Evolutionary conservation across 2,888 invertebrate species (phyloP).

Genomic region (Glaucopsyche alexis): DNA sequence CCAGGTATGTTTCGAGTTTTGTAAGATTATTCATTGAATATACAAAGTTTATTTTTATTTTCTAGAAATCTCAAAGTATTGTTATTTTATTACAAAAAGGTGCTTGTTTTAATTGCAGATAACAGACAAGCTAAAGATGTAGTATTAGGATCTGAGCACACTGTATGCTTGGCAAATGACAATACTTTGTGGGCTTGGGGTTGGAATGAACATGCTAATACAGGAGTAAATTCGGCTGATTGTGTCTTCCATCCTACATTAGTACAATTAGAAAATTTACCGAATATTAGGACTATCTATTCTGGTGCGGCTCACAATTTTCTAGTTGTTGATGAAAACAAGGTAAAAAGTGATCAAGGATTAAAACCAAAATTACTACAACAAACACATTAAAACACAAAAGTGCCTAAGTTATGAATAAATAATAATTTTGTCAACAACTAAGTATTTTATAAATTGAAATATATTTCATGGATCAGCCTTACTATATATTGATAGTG

Average conservation of each 20-base stretch:
- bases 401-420: too few relatives aligned
- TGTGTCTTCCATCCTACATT: slow-evolving; percentile 56
- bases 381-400: too few relatives aligned
- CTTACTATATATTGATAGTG: too few relatives aligned
- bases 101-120: slow-evolving; percentile 55
- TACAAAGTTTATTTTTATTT: not conserved
- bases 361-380: not conserved
- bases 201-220: slow-evolving; percentile 95
- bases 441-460: too few relatives aligned
- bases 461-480: too few relatives aligned
- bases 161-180: slow-evolving; percentile 83
- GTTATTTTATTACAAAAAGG: not conserved
- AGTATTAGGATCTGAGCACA: slow-evolving; percentile 89
- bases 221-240: slow-evolving; percentile 80
- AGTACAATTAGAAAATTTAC: slow-evolving; percentile 49
- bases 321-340: slow-evolving; percentile 49
- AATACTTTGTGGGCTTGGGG: slow-evolving; percentile 89
- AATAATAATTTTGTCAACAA: too few relatives aligned
- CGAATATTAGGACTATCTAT: slow-evolving; percentile 56
- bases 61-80: slow-evolving; percentile 4
- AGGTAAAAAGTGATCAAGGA: slow-evolving; percentile 21
- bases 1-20: slow-evolving; percentile 56
- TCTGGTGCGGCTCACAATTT: slow-evolving; percentile 74
- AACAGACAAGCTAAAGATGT: slow-evolving; percentile 75
- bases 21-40: not conserved